Evolutionary conservation across 2,113 vertebrate species (phyloP), one percentile per base, ranked within the genome.

Genomic region (Bufo bufo): DNA sequence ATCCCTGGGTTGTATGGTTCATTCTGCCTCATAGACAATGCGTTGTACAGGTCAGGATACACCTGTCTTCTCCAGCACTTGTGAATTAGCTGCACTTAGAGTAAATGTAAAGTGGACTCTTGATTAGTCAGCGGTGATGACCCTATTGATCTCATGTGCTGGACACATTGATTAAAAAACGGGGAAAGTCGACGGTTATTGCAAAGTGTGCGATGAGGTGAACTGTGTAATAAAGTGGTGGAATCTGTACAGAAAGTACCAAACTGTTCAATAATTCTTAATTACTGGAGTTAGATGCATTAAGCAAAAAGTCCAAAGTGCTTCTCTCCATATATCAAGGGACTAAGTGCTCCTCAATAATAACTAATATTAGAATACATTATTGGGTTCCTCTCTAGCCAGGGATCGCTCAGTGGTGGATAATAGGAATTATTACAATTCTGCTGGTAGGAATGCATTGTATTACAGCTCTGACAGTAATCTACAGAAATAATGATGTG

Each of bases 251-350:
- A 43, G 23, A 61, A 54, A 52, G 47, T 56, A 45, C 58, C 3
- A 49, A 47, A 3, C 75, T 45, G 47, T 7, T 78, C 85, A 86
- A 86, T 86, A 79, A 86, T 63, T 66, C 75, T 78, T 86, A 86
- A 86, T 86, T 69, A 80, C 49, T 66, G 45, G 74, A 86, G 75
- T 54, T 63, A 14, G 23, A 86, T n/a, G 45, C 75, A 58, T 54
- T 86, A 11, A 79, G 59, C 11, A 86, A 19, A 45, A 80, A 79
- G 75, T 66, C 75, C 11, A 79, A 79, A 86, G 75, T 66, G 59
- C 85, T 79, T 78, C 69, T n/a, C 77, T 23, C 77, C 77, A 86
- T 86, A 86, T 79, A 86, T 86, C 85, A 86, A 19, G 56, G 75
- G 20, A 13, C 58, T 79, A 79, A 86, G 85, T 86, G 58, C 47